Conservation (phyloP, 2,888 invertebrate genomes). For the Megamerina dolium region DNA sequence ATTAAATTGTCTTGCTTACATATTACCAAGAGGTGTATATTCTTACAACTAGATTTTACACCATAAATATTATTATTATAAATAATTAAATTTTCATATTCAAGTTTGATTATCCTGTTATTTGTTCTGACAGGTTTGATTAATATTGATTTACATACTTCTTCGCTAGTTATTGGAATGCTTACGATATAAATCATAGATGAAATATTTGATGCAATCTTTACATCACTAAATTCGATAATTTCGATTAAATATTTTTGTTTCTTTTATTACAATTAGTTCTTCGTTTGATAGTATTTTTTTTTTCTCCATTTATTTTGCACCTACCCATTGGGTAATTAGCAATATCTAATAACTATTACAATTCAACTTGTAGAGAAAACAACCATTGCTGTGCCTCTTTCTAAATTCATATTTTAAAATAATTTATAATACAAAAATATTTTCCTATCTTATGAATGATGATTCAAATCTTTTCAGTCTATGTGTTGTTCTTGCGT, state of each 20-base stretch:
- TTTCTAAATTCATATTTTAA: too few relatives aligned
- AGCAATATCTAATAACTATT: too few relatives aligned
- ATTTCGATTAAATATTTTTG: not conserved
- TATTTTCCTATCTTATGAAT: too few relatives aligned
- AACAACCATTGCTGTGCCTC: too few relatives aligned
- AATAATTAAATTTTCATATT: conserved; percentile 13
- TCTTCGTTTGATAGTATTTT: conserved; percentile 16
- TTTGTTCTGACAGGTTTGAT: not conserved
- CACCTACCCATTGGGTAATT: too few relatives aligned
- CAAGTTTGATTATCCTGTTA: conserved; percentile 4
- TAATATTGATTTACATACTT: not conserved
- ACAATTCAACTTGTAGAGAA: too few relatives aligned
- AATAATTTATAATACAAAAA: too few relatives aligned
- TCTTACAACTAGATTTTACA: conserved; percentile 14
- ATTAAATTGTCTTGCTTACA: conserved; percentile 2
- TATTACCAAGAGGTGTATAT: too few relatives aligned
- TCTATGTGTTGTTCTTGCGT: too few relatives aligned
- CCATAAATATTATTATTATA: conserved; percentile 15
- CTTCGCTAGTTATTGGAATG: not conserved
- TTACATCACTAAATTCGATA: conserved; percentile 1
- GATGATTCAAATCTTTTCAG: too few relatives aligned
- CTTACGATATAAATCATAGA: conserved; percentile 2
- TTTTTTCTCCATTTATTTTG: too few relatives aligned
- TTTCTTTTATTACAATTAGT: conserved; percentile 12
- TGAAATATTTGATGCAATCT: not conserved